These are phyloP conservation scores for Paramuricea clavata DNA, from an alignment of 92 coral and sea anemone species.

Conservation along the genomic window DNA sequence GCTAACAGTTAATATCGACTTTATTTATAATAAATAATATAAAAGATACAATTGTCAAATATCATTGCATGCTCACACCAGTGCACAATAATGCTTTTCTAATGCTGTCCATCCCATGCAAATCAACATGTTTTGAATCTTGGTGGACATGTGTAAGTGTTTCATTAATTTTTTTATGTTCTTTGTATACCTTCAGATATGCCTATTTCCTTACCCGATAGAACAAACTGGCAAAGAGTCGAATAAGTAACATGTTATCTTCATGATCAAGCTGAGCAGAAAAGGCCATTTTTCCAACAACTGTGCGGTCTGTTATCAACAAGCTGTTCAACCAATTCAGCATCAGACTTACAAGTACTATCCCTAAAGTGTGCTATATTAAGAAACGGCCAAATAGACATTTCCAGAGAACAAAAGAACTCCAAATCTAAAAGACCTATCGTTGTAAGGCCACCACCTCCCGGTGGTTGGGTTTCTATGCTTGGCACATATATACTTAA, in stretches of 20 bases:
- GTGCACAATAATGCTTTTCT: slow-evolving; percentile 57
- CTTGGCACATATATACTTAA: neutral
- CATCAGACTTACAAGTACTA: slow-evolving; percentile 49
- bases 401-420: slow-evolving; percentile 56
- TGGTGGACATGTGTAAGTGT: neutral
- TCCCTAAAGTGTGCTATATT: slow-evolving; percentile 43
- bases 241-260: neutral
- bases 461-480: slow-evolving; percentile 18
- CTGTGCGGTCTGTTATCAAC: slow-evolving; percentile 30
- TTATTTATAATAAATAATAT: too few species aligned
- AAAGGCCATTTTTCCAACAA: neutral
- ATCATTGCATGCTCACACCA: neutral
- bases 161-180: slow-evolving; percentile 13
- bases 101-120: slow-evolving; percentile 63
- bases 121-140: neutral
- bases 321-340: slow-evolving; percentile 51
- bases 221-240: neutral
- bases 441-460: slow-evolving; percentile 61
- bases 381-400: slow-evolving; percentile 55
- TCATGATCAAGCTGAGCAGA: neutral
- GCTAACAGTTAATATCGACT: neutral
- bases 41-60: neutral
- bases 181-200: slow-evolving; percentile 50
- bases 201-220: slow-evolving; percentile 67
- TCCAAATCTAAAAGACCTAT: slow-evolving; percentile 25